Evolutionary conservation across 1,140 invertebrate genomes (phyloP), one percentile per base, ranked within the genome.

Genomic region (Caenorhabditis brenneri): DNA sequence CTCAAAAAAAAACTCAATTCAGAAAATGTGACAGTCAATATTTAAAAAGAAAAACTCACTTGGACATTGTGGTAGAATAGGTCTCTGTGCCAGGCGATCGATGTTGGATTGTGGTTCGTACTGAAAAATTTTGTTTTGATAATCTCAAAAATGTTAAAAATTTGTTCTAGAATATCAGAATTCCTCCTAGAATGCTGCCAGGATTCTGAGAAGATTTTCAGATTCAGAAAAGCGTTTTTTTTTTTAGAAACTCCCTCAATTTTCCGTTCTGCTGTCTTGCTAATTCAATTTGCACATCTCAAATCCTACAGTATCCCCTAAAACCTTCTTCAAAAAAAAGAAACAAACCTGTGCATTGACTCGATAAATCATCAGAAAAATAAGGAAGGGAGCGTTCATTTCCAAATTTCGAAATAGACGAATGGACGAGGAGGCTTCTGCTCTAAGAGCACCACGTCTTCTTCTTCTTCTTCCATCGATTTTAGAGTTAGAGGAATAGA

Each of bases 91-190:
- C 12, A 74, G 22, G 10, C 65, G 65, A n/a, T 74, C 65, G 29
- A 74, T 74, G 22, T 74, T 74, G 2, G 65, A 74, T 74, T 74
- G 65, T 42, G 65, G 65, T n/a, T 74, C 65, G 36, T 74, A 74
- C 65, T 74, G 65, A 42, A 74, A 36, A 27, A 29, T 58, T 51
- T 51, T 51, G 10, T 46, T 46, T n/a, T n/a, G n/a, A n/a, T n/a
- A n/a, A n/a, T n/a, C n/a, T n/a, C n/a, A n/a, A n/a, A n/a, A n/a
- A n/a, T n/a, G n/a, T n/a, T n/a, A n/a, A n/a, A n/a, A n/a, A n/a
- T n/a, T n/a, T n/a, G n/a, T n/a, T n/a, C n/a, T n/a, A n/a, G n/a
- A n/a, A n/a, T n/a, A n/a, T n/a, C n/a, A n/a, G n/a, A n/a, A n/a
- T n/a, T n/a, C n/a, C n/a, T n/a, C n/a, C n/a, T n/a, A n/a, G n/a